Percentiles rank a stretch among this genome's conserved stretches.
Evolutionary conservation across 2,113 vertebrate species (phyloP).

Genomic region (Cebidichthys violaceus): DNA sequence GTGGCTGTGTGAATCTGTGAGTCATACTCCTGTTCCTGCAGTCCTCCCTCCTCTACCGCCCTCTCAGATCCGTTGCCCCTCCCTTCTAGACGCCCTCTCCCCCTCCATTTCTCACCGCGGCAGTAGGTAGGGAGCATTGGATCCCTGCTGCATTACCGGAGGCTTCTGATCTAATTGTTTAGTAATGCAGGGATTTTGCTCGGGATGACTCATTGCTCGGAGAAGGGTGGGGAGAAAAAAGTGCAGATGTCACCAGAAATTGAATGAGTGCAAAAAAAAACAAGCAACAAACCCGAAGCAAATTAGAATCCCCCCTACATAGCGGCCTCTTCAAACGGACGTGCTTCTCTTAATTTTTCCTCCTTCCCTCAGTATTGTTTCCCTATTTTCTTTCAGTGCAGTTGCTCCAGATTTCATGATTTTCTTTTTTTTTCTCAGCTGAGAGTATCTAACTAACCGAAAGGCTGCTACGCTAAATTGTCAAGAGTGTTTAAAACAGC

Average conservation of each 20-base stretch:
- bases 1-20: conserved; percentile 61
- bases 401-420: conserved; percentile 4
- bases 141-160: conserved; percentile 74
- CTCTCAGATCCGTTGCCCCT: conserved; percentile 56
- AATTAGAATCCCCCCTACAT: conserved; percentile 34
- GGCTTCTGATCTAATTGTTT: conserved; percentile 80
- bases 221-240: conserved; percentile 21
- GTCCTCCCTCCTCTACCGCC: conserved; percentile 37
- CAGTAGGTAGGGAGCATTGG: conserved; percentile 60
- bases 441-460: background rate
- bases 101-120: conserved; percentile 57
- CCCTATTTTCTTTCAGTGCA: background rate
- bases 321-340: conserved; percentile 22
- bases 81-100: conserved; percentile 47
- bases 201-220: conserved; percentile 76
- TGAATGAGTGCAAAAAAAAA: conserved; percentile 49
- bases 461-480: conserved; percentile 9
- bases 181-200: conserved; percentile 75
- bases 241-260: conserved; percentile 61
- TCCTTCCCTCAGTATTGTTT: background rate
- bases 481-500: background rate
- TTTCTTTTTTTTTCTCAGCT: background rate
- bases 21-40: conserved; percentile 62
- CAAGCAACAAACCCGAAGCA: conserved; percentile 37
- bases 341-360: background rate